Evolutionary conservation across 2,888 invertebrate species (phyloP).

Genomic region (Alloscopus bannaensis): DNA sequence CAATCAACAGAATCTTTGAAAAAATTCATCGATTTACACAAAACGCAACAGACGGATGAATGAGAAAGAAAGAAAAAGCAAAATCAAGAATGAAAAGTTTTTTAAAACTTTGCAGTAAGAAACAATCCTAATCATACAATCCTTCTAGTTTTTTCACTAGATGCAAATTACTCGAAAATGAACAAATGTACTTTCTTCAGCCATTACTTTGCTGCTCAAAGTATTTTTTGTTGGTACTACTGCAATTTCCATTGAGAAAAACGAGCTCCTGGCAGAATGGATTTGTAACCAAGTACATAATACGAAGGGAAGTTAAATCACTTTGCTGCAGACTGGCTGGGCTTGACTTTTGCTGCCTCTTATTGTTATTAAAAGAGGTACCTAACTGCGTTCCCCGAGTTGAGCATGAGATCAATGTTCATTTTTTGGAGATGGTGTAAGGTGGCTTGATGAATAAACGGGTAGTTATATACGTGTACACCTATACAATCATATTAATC

Average conservation of each 20-base stretch:
- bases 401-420: too few relatives aligned
- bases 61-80: slow-evolving; percentile 24
- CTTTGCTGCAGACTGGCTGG: slow-evolving; percentile 3
- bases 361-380: slow-evolving; percentile 7
- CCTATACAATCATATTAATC: background rate
- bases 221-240: slow-evolving; percentile 18
- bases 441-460: background rate
- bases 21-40: background rate
- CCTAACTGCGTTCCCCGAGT: too few relatives aligned
- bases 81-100: background rate
- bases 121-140: background rate
- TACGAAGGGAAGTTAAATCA: too few relatives aligned
- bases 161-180: slow-evolving; percentile 41
- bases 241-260: slow-evolving; percentile 39
- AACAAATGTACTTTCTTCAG: slow-evolving; percentile 32
- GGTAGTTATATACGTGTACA: too few relatives aligned
- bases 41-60: slow-evolving; percentile 21
- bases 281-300: too few relatives aligned
- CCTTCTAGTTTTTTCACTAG: slow-evolving; percentile 5
- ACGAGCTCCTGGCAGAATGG: slow-evolving; percentile 11
- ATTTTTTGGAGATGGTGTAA: too few relatives aligned
- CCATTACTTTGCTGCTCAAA: background rate
- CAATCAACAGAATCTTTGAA: too few relatives aligned
- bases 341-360: slow-evolving; percentile 6
- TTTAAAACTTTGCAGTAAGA: background rate